Percentiles rank a stretch among this genome's conserved stretches.
These are phyloP conservation scores for Chaetorhynchus papuensis DNA, from an alignment of 2,113 vertebrate species.

Conservation along the genomic window DNA sequence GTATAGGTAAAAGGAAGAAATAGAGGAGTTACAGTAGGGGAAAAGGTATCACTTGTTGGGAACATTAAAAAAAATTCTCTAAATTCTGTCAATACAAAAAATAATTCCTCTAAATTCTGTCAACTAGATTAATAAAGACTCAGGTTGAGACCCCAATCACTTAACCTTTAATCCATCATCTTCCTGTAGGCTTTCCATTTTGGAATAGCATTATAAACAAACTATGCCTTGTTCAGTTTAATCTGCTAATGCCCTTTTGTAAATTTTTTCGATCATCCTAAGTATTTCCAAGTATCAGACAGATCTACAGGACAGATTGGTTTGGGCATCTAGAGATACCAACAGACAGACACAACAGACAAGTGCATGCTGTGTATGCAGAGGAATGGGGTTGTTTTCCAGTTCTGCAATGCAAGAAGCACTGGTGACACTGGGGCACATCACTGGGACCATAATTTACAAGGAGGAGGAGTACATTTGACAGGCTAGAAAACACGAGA, in stretches of 20 bases:
- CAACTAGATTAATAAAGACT: background rate
- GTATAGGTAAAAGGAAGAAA: background rate
- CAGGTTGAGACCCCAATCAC: constrained; percentile 17
- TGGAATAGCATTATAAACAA: background rate
- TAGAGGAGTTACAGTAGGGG: background rate
- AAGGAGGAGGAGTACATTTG: background rate
- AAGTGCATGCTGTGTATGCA: rapidly evolving
- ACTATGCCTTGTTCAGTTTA: background rate
- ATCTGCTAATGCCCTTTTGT: background rate
- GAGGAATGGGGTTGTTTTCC: background rate
- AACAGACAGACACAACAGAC: background rate
- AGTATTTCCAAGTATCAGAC: background rate
- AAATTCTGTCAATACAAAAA: background rate
- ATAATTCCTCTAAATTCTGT: background rate
- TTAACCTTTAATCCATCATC: constrained; percentile 35
- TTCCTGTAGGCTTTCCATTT: background rate
- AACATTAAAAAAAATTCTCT: background rate
- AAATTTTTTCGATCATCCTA: background rate
- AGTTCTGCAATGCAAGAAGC: background rate
- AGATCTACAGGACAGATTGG: background rate
- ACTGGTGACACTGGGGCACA: background rate
- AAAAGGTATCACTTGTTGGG: background rate
- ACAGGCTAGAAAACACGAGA: background rate
- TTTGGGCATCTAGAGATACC: background rate
- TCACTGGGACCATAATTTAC: background rate